A percentile compares a stretch with the other conserved stretches of the same genome.
These are phyloP conservation scores for Antechinus flavipes DNA, from an alignment of 2,113 vertebrate genomes.

Conservation along the genomic window DNA sequence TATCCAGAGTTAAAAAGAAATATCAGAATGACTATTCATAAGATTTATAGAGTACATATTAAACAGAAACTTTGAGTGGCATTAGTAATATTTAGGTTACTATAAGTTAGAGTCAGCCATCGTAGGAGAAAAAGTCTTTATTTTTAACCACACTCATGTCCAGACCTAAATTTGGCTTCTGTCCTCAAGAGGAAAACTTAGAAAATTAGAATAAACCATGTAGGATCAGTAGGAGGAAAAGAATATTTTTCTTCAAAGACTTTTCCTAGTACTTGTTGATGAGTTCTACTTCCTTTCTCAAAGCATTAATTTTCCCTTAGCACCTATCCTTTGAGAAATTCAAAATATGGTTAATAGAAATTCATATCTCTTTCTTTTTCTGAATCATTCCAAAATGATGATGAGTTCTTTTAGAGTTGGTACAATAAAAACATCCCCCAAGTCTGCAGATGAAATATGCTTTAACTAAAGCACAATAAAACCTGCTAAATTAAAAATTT, in stretches of 20 bases:
- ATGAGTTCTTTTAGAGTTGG: background rate
- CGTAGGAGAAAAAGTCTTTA: background rate
- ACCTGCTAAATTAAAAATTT: constrained; percentile 56
- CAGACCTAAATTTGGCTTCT: constrained; percentile 42
- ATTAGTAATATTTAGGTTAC: background rate
- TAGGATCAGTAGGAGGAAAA: constrained; percentile 46
- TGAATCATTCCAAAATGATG: constrained; percentile 27
- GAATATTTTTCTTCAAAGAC: constrained; percentile 47
- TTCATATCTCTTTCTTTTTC: constrained; percentile 54
- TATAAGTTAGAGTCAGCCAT: constrained; percentile 54
- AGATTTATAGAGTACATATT: background rate
- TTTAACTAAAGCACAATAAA: constrained; percentile 63
- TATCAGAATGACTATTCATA: constrained; percentile 19
- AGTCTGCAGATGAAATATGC: constrained; percentile 57
- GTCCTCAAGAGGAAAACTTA: constrained; percentile 50
- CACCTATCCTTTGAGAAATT: constrained; percentile 69
- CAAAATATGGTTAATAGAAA: constrained; percentile 61
- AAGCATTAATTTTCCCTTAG: constrained; percentile 67
- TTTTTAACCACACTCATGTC: background rate
- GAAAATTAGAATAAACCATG: constrained; percentile 44
- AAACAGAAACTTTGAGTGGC: background rate
- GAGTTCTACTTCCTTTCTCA: constrained; percentile 26
- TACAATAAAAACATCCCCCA: background rate
- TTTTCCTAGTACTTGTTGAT: constrained; percentile 15
- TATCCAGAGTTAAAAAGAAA: constrained; percentile 47